phyloP scores from a whole-genome alignment of 1,140 invertebrate genomes.

The Drosophila sturtevanti region DNA sequence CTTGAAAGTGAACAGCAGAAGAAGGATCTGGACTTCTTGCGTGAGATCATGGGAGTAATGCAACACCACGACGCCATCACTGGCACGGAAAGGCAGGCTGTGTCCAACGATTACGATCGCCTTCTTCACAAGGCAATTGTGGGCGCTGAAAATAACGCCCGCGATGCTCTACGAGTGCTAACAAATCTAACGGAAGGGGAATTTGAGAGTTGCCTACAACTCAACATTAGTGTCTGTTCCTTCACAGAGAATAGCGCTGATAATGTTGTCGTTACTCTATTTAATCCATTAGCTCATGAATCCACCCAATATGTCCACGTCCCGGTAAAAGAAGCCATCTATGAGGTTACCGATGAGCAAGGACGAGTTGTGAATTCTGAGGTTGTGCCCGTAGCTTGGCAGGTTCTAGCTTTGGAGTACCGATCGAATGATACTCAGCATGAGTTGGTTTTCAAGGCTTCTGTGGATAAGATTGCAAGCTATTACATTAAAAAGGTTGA shows the following conservation, averaged over 20 bases:
- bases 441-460: slow-evolving; percentile 88
- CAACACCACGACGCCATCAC: slow-evolving; percentile 96
- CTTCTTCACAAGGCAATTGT: slow-evolving; percentile 56
- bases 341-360: slow-evolving; percentile 86
- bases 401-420: slow-evolving; percentile 86
- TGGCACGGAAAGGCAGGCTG: slow-evolving; percentile 95
- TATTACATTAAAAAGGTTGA: slow-evolving; percentile 46
- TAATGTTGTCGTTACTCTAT: slow-evolving; percentile 88
- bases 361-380: slow-evolving; percentile 14
- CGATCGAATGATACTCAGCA: slow-evolving; percentile 85
- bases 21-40: slow-evolving; percentile 68
- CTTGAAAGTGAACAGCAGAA: slow-evolving; percentile 37
- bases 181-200: slow-evolving; percentile 83
- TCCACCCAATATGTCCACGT: slow-evolving; percentile 85
- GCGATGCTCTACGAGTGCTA: slow-evolving; percentile 61
- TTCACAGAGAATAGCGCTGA: slow-evolving; percentile 82
- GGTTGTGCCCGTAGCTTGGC: slow-evolving; percentile 84
- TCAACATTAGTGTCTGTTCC: slow-evolving; percentile 87
- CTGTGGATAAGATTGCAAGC: slow-evolving; percentile 54
- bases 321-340: slow-evolving; percentile 86
- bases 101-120: slow-evolving; percentile 92
- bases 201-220: slow-evolving; percentile 85
- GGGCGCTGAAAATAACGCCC: slow-evolving; percentile 33
- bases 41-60: slow-evolving; percentile 88
- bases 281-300: slow-evolving; percentile 90